Percentiles rank a stretch among this genome's conserved stretches.
phyloP scores from a whole-genome alignment of 92 coral and sea anemone genomes.

The Zoanthus sansibaricus region DNA sequence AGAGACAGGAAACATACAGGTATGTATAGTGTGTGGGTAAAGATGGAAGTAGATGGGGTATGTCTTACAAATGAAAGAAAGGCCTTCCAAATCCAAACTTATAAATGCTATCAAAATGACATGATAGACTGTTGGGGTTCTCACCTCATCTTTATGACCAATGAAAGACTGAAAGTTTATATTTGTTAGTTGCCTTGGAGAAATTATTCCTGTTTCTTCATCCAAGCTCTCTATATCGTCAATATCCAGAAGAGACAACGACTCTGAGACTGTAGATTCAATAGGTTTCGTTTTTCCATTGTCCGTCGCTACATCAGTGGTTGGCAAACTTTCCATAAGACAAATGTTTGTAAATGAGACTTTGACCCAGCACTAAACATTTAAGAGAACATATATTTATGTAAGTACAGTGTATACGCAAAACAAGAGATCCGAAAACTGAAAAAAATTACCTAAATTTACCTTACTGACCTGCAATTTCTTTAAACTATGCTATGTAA shows the following conservation, averaged over 20 bases:
- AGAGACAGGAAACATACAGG: no score
- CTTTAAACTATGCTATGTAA: no score
- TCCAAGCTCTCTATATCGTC: constrained; percentile 43
- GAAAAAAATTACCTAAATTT: no score
- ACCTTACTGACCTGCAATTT: no score
- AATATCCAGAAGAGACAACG: constrained; percentile 55
- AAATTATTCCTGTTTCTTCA: constrained; percentile 69
- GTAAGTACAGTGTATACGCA: not conserved
- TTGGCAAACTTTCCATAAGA: not conserved
- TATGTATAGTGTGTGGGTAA: no score
- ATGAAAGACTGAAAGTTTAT: constrained; percentile 90
- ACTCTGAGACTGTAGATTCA: constrained; percentile 27
- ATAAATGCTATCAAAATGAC: not conserved
- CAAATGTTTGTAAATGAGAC: not conserved
- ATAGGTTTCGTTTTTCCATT: not conserved
- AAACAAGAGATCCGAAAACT: no score
- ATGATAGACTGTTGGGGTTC: not conserved
- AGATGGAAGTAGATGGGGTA: no score
- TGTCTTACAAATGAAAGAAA: no score
- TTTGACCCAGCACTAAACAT: not conserved
- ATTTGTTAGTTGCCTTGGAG: constrained; percentile 82
- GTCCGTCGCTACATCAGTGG: not conserved
- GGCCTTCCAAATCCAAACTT: no score
- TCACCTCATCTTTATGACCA: constrained; percentile 97
- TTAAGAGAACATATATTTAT: not conserved